Evolutionary conservation across 2,113 vertebrate species (phyloP).

Genomic region (Tretioscincus oriximinensis): DNA sequence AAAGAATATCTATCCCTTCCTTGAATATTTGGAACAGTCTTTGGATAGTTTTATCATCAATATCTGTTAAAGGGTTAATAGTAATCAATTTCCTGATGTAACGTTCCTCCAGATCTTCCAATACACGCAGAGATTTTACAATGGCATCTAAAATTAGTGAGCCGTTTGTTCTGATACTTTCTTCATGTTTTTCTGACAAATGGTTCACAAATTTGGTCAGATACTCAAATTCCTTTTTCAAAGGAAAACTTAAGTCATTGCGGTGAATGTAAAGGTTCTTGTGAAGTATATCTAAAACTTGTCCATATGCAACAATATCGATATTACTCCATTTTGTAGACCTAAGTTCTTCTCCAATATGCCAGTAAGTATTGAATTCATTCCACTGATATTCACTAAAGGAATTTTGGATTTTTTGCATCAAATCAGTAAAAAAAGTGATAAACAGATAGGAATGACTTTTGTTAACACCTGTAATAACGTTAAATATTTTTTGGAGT

Average conservation of each 20-base stretch:
- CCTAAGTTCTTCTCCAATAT: conserved; percentile 41
- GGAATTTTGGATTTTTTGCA: conserved; percentile 34
- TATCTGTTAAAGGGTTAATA: conserved; percentile 21
- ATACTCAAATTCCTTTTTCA: conserved; percentile 36
- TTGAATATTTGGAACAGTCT: conserved; percentile 50
- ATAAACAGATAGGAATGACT: conserved; percentile 42
- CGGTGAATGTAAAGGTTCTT: conserved; percentile 6
- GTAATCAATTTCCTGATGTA: conserved; percentile 40
- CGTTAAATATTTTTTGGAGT: conserved; percentile 45
- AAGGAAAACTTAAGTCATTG: conserved; percentile 31
- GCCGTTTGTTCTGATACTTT: conserved; percentile 2
- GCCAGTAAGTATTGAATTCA: conserved; percentile 29
- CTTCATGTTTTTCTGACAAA: conserved; percentile 30
- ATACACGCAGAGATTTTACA: conserved; percentile 16
- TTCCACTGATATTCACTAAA: conserved; percentile 4
- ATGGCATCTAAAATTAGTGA: conserved; percentile 35
- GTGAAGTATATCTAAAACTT: conserved; percentile 40
- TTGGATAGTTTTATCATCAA: conserved; percentile 23
- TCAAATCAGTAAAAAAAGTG: conserved; percentile 40
- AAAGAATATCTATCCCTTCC: conserved; percentile 52
- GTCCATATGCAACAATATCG: conserved; percentile 6
- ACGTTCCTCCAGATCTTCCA: conserved; percentile 42
- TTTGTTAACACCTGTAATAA: conserved; percentile 27
- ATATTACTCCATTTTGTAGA: conserved; percentile 33
- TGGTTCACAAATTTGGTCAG: conserved; percentile 19